Conservation (phyloP, 2,113 vertebrate species). For the Lynx canadensis region DNA sequence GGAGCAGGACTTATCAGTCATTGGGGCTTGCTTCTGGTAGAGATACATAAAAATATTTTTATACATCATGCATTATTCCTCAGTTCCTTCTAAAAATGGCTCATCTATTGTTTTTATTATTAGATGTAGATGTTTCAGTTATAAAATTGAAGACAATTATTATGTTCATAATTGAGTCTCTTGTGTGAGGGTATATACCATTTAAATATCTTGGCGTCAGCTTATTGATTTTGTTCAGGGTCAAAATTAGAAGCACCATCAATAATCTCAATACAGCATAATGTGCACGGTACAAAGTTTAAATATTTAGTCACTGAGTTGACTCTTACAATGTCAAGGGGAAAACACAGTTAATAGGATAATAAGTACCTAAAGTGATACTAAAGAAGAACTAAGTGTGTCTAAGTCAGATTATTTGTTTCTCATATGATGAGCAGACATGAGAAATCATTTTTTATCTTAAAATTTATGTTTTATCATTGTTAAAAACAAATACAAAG, state of each 20-base stretch:
- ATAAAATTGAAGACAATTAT: neutral
- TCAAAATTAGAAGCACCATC: conserved; percentile 61
- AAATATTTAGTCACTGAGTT: conserved; percentile 64
- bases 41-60: neutral
- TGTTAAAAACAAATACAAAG: neutral
- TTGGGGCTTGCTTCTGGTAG: neutral
- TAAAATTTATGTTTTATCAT: neutral
- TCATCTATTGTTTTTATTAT: neutral
- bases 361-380: neutral
- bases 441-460: conserved; percentile 7
- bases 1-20: neutral
- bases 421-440: neutral
- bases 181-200: neutral
- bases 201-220: conserved; percentile 48
- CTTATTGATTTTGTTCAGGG: conserved; percentile 15
- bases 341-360: conserved; percentile 48
- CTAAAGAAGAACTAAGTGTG: neutral
- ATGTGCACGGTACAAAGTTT: conserved; percentile 47
- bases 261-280: conserved; percentile 30
- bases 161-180: conserved; percentile 29
- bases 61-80: neutral
- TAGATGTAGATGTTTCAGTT: neutral
- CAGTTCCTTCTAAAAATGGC: neutral
- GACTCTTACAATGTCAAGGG: conserved; percentile 15
- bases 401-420: neutral